These are phyloP conservation scores for Toxostoma redivivum DNA, from an alignment of 2,113 vertebrate species.

Conservation along the genomic window DNA sequence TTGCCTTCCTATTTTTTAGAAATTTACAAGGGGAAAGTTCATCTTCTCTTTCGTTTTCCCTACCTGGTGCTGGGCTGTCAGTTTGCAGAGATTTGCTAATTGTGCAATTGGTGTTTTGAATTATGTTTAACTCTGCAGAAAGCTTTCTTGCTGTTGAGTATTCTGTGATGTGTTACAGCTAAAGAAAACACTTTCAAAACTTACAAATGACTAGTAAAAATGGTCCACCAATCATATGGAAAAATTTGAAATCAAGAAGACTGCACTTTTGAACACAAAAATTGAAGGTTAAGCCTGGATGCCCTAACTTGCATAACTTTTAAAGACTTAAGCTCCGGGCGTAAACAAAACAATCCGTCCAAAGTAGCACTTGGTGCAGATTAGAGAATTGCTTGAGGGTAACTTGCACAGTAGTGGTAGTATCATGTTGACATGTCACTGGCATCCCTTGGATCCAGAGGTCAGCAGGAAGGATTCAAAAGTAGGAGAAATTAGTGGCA, in stretches of 20 bases:
- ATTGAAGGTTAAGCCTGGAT: constrained; percentile 13
- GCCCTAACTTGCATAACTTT: constrained; percentile 33
- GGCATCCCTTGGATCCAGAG: neutral
- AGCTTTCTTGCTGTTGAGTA: neutral
- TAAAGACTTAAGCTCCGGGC: constrained; percentile 23
- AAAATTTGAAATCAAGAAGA: neutral
- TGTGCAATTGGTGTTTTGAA: neutral
- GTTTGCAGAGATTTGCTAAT: neutral
- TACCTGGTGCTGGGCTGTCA: neutral
- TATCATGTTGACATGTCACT: neutral
- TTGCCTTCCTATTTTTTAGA: neutral
- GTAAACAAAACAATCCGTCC: constrained; percentile 10
- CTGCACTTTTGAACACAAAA: neutral
- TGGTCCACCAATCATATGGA: neutral
- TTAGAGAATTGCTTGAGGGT: neutral
- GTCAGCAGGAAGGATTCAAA: neutral
- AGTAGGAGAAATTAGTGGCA: neutral
- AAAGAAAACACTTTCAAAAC: neutral
- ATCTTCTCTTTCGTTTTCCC: neutral
- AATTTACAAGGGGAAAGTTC: neutral
- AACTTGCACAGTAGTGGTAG: neutral
- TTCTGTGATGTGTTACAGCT: neutral
- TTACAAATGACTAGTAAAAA: neutral
- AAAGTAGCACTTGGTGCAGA: neutral
- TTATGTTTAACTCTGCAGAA: neutral